Base-by-base conservation (phyloP, 2,113 vertebrate species). In the Galeopterus variegatus region DNA sequence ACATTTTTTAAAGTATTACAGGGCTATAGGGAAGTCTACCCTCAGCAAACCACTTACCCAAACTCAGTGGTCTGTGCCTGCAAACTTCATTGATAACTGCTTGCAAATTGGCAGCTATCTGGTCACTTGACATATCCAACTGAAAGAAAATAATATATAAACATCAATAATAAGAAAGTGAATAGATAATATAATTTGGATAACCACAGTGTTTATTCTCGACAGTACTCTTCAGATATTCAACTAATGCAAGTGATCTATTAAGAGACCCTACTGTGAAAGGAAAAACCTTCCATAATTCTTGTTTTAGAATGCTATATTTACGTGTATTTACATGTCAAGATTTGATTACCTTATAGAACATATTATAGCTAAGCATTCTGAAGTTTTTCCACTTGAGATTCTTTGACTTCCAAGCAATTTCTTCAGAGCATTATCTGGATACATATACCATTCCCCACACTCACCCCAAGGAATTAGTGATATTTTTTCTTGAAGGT, bases 91-190 rank as follows among this genome's bases (percentile, higher is more conserved):
- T 75, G 93, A 99, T 90, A 88, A 99, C 3, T 0, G 98, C 26
- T 92, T 98, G 97, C 1, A 99, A 98, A 97, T 99, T 99, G 89
- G 98, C 98, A 19, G 98, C 10, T 97, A 99, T 99, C 58, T 99
- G 98, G 60, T 99, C 99, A 93, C 82, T 97, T 18, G 99, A 97
- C 99, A 99, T 99, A 98, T 99, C 98, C 97, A 99, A 98, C 99
- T 99, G 98, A 72, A 98, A 98, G 64, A 80, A 90, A 79, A 76
- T 11, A 95, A 95, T 0, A 50, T 5, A 7, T 14, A 21, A 81
- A 64, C 62, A 84, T 98, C 90, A 98, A 94, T 60, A 9, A 58
- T 0, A 1, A 80, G 33, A 79, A 84, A 76, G 23, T 72, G 23
- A 88, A 21, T 88, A 50, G 14, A 84, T 3, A 84, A 83, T 33